These are phyloP conservation scores for Telmatochromis sp. DNA, from an alignment of 2,113 vertebrate genomes.

Conservation along the genomic window DNA sequence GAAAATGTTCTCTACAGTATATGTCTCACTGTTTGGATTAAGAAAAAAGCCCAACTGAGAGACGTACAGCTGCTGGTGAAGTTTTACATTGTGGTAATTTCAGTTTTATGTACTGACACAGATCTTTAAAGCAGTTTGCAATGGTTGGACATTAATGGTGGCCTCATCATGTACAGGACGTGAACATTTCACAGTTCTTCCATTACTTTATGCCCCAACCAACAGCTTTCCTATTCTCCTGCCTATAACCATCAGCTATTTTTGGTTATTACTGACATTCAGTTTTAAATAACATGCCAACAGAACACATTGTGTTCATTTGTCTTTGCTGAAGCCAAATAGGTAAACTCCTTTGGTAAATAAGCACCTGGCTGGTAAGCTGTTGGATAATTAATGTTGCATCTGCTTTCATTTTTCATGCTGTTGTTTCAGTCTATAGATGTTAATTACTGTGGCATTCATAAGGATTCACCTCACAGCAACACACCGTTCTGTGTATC, in stretches of 20 bases:
- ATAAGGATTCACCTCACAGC: neutral
- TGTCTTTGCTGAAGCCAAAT: slow-evolving; percentile 10
- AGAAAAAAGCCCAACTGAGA: neutral
- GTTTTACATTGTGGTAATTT: neutral
- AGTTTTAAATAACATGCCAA: slow-evolving; percentile 21
- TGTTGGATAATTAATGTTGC: slow-evolving; percentile 20
- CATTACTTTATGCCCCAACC: neutral
- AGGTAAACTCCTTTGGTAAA: neutral
- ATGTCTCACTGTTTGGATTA: neutral
- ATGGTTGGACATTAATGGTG: neutral
- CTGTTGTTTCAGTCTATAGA: neutral
- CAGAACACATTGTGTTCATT: neutral
- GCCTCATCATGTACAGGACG: neutral
- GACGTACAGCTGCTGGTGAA: neutral
- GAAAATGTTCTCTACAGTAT: neutral
- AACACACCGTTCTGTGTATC: neutral
- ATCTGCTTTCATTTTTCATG: slow-evolving; percentile 27
- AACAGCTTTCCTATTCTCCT: neutral
- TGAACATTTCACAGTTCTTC: neutral
- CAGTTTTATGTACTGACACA: neutral
- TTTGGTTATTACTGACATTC: neutral
- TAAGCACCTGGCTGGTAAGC: slow-evolving; percentile 33
- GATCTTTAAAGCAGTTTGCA: neutral
- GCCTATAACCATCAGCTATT: neutral
- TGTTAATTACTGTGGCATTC: slow-evolving; percentile 34